Conservation (phyloP, 23 tunicate genomes). For the Styela plicata region DNA sequence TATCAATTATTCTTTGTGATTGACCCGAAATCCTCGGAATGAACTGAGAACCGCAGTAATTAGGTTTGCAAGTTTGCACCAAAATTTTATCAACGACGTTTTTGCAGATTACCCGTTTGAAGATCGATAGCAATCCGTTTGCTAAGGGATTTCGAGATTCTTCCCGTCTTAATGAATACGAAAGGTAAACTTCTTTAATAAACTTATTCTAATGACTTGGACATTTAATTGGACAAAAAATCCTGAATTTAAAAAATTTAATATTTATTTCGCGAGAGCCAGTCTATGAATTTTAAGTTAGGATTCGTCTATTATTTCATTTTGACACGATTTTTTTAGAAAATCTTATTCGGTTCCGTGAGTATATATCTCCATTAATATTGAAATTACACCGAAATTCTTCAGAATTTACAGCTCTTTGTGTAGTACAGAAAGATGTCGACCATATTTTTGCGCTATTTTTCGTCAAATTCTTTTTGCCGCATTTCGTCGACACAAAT, state of each 20-base stretch:
- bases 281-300: no score
- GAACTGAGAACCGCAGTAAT: constrained; percentile 2
- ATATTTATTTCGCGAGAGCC: no score
- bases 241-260: no score
- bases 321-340: no score
- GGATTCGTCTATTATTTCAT: no score
- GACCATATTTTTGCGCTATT: not conserved
- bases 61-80: constrained; percentile 17
- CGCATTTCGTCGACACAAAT: not conserved
- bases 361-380: no score
- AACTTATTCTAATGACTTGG: no score
- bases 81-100: not conserved
- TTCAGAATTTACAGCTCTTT: no score
- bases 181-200: constrained; percentile 46
- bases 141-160: constrained; percentile 97
- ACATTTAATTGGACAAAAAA: no score
- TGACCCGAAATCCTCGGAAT: not conserved
- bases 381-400: no score
- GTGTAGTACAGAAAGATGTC: no score
- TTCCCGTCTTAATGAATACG: constrained; percentile 85
- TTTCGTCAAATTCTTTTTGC: not conserved
- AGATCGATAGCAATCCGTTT: constrained; percentile 97
- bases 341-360: no score
- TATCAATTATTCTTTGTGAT: not conserved
- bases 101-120: constrained; percentile 85